Base-by-base conservation (phyloP, 2,797 vertebrate genomes). In the Schizopygopsis malacanthus region DNA sequence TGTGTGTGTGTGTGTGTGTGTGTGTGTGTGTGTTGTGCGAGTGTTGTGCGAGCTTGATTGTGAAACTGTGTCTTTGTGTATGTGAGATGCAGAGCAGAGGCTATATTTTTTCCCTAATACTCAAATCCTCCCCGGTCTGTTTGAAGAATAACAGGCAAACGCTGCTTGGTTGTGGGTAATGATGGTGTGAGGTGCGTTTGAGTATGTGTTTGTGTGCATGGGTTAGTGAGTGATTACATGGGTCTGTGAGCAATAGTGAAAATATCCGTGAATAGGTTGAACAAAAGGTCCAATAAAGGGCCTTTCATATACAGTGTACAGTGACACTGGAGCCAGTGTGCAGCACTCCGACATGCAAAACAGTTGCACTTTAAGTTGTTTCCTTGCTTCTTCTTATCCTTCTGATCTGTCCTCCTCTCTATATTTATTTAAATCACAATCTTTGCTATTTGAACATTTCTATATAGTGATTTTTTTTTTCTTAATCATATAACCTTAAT, bases 11-110 rank as follows among this genome's bases (percentile, higher is more conserved):
- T 71, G 13, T 72, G 76, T 69, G 15, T 84, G 13, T 85, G 69
- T 86, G 54, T 25, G 33, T 3, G 54, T 76, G 63, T 41, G 43
- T 80, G 73, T 59, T 25, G 33, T 33, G 33, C 33, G 33, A 33
- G 33, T 33, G 47, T n/a, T 69, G 45, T 79, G 87, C 0, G 0
- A 12, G 79, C 72, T 72, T 85, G 81, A 80, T 78, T 85, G 83
- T 88, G 89, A 59, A 76, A 65, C 71, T 52, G 77, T 83, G 82
- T 89, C 81, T 78, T 22, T 72, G 78, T 81, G 70, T 71, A 16
- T 76, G 76, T 69, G 15, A 59, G 65, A 87, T 83, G 76, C 61
- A 47, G 33, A 81, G 76, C 61, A 47, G 33, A 81, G 54, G 28
- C 20, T 72, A 50, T 63, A 73, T 73, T 80, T 67, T 41, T 47